Base-by-base conservation (phyloP, 2,797 vertebrate species). In the Sebastes vulpes region DNA sequence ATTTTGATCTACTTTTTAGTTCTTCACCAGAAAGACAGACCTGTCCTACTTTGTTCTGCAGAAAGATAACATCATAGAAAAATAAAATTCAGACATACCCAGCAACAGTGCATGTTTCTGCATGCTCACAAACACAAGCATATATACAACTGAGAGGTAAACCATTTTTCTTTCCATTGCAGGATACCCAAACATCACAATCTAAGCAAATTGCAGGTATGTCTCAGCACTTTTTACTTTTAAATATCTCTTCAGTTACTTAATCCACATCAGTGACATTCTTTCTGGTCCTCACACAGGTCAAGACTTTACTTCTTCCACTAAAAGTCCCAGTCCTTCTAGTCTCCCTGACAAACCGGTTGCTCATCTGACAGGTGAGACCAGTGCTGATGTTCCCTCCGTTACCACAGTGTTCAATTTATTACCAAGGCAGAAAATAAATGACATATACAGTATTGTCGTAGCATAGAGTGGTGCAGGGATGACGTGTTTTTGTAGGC, bases 341-440 rank as follows among this genome's bases (percentile, higher is more conserved):
- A 0, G 82, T 28, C 54, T 3, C 64, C 95, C 93, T 5, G 90
- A 92, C 65, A 96, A 94, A 90, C 95, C 96, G 4, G 73, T 92
- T 25, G 96, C 95, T 32, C 95, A 96, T 65, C 85, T 96, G 78
- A 94, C 86, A 89, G 94, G 95, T 97, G 66, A 93, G 90, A 61
- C 4, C n/a, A 81, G 2, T 4, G 2, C 10, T 18, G 12, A 18
- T 26, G 2, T 8, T 6, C 0, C 6, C 60, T 53, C 4, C 3
- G 6, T 63, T 12, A 25, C 21, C 3, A 29, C 9, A 6, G 65
- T 54, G 7, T 10, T 58, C 6, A n/a, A 16, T 65, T 20, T 29
- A 48, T 53, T 20, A 58, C 3, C 4, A 38, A 59, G 1, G 12
- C 21, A 52, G 20, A 32, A 65, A 46, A 28, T 54, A n/a, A 2